Evolutionary conservation across 2,797 vertebrate genomes (phyloP).

Genomic region (Takifugu rubripes): DNA sequence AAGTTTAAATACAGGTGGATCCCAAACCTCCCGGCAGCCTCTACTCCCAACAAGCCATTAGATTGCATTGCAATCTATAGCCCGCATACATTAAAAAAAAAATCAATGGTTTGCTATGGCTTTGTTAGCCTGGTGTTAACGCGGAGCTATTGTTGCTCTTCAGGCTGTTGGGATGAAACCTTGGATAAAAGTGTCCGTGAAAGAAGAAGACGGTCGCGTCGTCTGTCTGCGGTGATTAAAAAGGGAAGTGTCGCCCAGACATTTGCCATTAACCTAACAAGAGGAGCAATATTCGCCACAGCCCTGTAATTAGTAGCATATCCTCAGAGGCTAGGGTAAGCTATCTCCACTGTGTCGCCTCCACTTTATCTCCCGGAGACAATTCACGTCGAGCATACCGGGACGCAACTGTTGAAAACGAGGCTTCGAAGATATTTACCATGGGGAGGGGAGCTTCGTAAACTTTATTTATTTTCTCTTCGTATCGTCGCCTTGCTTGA

Average conservation of each 20-base stretch:
- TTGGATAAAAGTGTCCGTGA: slow-evolving; percentile 40
- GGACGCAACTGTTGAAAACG: slow-evolving; percentile 58
- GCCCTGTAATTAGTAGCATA: slow-evolving; percentile 72
- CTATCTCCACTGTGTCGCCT: slow-evolving; percentile 57
- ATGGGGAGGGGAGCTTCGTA: slow-evolving; percentile 26
- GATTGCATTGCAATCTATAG: background rate
- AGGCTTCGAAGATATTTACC: slow-evolving; percentile 48
- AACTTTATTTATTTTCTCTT: slow-evolving; percentile 23
- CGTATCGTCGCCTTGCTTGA: slow-evolving; percentile 43
- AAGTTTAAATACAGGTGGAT: slow-evolving; percentile 32
- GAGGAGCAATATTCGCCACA: slow-evolving; percentile 35
- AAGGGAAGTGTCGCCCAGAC: slow-evolving; percentile 23
- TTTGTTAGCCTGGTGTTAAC: slow-evolving; percentile 66
- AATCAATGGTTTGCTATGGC: slow-evolving; percentile 51
- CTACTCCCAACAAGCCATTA: background rate
- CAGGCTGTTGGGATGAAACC: slow-evolving; percentile 39
- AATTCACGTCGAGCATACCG: slow-evolving; percentile 34
- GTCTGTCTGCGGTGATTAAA: slow-evolving; percentile 13
- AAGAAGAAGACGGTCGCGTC: slow-evolving; percentile 3
- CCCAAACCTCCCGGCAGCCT: slow-evolving; percentile 20
- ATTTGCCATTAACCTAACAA: background rate
- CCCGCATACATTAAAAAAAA: slow-evolving; percentile 8
- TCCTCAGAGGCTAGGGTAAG: slow-evolving; percentile 63
- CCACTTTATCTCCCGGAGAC: slow-evolving; percentile 51
- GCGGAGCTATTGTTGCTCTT: slow-evolving; percentile 62